These are phyloP conservation scores for Ectropis grisescens DNA, from an alignment of 1,140 invertebrate genomes.

Conservation along the genomic window DNA sequence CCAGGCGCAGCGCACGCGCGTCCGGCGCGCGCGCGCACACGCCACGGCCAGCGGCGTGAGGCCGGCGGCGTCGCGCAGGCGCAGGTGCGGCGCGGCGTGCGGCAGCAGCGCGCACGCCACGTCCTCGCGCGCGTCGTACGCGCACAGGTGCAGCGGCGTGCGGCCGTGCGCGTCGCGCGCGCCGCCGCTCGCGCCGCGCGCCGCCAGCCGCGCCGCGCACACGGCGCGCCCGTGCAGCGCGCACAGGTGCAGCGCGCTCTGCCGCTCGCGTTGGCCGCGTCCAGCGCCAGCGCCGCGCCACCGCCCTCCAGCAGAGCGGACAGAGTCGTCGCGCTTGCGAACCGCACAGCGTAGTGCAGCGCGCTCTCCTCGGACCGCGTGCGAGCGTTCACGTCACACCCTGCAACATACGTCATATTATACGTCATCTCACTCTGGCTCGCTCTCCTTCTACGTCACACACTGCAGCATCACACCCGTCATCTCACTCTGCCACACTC, in stretches of 20 bases:
- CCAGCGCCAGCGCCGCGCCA: no score
- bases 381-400: not conserved
- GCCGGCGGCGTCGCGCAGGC: slow-evolving; percentile 15
- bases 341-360: slow-evolving; percentile 77
- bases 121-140: not conserved
- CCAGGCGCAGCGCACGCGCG: no score
- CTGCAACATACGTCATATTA: not conserved
- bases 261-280: not conserved
- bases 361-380: slow-evolving; percentile 81
- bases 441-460: no score
- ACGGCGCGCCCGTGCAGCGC: slow-evolving; percentile 7
- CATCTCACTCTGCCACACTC: no score
- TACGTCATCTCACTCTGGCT: not conserved
- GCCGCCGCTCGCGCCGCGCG: slow-evolving; percentile 6
- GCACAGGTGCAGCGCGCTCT: slow-evolving; percentile 1
- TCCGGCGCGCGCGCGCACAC: no score
- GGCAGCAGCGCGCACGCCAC: slow-evolving; percentile 5
- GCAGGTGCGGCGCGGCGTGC: slow-evolving; percentile 8
- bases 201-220: not conserved
- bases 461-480: no score
- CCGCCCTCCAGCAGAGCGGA: no score
- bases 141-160: slow-evolving; percentile 16
- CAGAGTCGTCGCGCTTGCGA: not conserved
- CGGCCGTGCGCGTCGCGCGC: slow-evolving; percentile 22
- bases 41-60: slow-evolving; percentile 22